phyloP scores from a whole-genome alignment of 2,888 invertebrate genomes.

The Meliscaeva auricollis region DNA sequence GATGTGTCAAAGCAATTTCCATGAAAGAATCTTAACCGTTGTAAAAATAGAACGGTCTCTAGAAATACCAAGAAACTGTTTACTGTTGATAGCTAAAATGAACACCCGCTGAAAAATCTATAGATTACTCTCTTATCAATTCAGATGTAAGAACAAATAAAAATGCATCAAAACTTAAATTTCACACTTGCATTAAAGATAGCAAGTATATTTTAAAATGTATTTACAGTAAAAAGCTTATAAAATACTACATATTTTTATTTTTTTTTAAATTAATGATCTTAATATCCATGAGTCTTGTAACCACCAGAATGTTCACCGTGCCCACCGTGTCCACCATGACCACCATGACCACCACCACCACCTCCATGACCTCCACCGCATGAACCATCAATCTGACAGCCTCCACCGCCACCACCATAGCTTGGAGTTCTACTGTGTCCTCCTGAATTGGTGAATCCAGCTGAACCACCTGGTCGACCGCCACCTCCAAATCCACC shows the following conservation, averaged over 20 bases:
- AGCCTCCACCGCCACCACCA: conserved; percentile 32
- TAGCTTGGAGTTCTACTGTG: conserved; percentile 28
- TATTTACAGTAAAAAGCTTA: neutral
- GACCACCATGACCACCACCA: conserved; percentile 11
- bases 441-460: neutral
- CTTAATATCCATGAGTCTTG: conserved; percentile 41
- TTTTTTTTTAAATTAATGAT: too few relatives aligned
- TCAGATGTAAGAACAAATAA: too few relatives aligned
- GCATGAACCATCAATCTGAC: neutral
- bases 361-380: conserved; percentile 24
- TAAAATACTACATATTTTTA: neutral
- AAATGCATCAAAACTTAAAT: neutral
- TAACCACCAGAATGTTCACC: conserved; percentile 8
- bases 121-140: too few relatives aligned
- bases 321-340: conserved; percentile 1
- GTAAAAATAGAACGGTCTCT: too few relatives aligned
- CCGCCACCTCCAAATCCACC: neutral
- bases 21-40: too few relatives aligned
- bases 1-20: too few relatives aligned
- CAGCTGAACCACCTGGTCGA: neutral
- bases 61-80: too few relatives aligned
- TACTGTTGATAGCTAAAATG: too few relatives aligned
- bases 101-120: too few relatives aligned
- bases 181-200: neutral
- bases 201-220: neutral